phyloP scores from a whole-genome alignment of 2,797 vertebrate species.

The Melanotaenia boesemani region DNA sequence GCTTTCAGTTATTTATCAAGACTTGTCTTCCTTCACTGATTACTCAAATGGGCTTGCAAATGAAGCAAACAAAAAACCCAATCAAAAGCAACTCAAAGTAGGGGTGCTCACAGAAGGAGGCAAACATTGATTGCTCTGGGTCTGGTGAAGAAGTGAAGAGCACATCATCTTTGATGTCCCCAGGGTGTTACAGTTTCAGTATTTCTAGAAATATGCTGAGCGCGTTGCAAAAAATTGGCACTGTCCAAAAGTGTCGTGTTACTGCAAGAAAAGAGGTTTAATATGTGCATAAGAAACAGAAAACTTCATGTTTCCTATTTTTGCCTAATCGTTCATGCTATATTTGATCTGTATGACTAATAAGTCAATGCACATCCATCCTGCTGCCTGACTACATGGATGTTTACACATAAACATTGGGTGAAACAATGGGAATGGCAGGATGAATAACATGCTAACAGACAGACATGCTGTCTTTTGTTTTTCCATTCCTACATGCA shows the following conservation, averaged over 20 bases:
- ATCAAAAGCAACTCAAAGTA: conserved; percentile 64
- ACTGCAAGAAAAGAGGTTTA: conserved; percentile 11
- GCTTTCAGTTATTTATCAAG: conserved; percentile 78
- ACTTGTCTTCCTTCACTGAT: conserved; percentile 76
- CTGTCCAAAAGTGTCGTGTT: not conserved
- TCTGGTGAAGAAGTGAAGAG: conserved; percentile 56
- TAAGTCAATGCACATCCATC: conserved; percentile 21
- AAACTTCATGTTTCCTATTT: conserved; percentile 6
- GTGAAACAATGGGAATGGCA: conserved; percentile 27
- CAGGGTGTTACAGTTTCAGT: conserved; percentile 8
- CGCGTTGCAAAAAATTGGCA: conserved; percentile 12
- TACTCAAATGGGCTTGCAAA: conserved; percentile 78
- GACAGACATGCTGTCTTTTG: conserved; percentile 22
- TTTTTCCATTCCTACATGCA: conserved; percentile 12
- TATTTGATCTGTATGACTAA: conserved; percentile 1
- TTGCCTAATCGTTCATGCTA: not conserved
- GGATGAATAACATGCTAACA: conserved; percentile 16
- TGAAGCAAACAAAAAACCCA: conserved; percentile 73
- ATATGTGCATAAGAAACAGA: not conserved
- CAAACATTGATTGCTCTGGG: conserved; percentile 26
- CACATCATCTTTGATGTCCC: conserved; percentile 35
- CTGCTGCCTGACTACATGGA: conserved; percentile 6
- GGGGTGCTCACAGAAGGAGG: conserved; percentile 46
- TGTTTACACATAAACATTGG: conserved; percentile 34
- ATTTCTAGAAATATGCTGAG: conserved; percentile 16